A percentile compares a stretch with the other conserved stretches of the same genome.
phyloP scores from a whole-genome alignment of 2,113 vertebrate genomes.

The Leiothrix lutea region DNA sequence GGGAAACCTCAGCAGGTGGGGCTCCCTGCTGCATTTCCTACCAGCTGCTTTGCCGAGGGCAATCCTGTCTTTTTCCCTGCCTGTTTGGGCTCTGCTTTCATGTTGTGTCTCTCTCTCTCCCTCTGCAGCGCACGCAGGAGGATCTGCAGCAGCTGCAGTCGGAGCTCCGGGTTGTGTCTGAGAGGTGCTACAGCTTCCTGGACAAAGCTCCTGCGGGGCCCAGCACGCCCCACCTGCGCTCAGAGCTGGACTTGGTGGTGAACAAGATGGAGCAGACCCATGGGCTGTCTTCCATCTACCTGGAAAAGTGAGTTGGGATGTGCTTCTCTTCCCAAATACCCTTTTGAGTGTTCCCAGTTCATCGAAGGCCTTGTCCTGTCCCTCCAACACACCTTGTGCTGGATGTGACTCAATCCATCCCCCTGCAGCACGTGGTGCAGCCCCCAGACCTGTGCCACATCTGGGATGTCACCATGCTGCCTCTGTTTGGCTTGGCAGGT shows the following conservation, averaged over 20 bases:
- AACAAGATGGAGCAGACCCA: slow-evolving; percentile 85
- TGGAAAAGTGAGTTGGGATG: slow-evolving; percentile 85
- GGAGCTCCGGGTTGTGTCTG: slow-evolving; percentile 78
- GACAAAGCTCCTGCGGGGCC: slow-evolving; percentile 84
- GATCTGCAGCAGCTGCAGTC: slow-evolving; percentile 82
- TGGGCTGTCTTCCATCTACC: slow-evolving; percentile 85
- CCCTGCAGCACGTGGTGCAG: rapidly evolving
- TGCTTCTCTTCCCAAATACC: background rate
- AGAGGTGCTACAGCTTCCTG: slow-evolving; percentile 85
- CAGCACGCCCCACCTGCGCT: slow-evolving; percentile 79
- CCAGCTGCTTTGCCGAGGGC: background rate
- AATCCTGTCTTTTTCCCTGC: background rate
- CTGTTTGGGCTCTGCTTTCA: background rate
- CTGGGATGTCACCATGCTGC: background rate
- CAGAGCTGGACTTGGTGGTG: slow-evolving; percentile 86
- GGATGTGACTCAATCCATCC: background rate
- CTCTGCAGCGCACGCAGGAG: slow-evolving; percentile 75
- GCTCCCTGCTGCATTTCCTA: background rate
- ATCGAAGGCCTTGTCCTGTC: background rate
- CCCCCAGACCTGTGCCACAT: rapidly evolving
- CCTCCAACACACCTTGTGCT: background rate
- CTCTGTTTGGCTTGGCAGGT: slow-evolving; percentile 61
- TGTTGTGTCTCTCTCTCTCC: rapidly evolving
- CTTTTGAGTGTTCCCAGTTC: rapidly evolving
- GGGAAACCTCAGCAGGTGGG: background rate